These are phyloP conservation scores for Belonocnema kinseyi DNA, from an alignment of 1,140 invertebrate genomes.

Conservation along the genomic window DNA sequence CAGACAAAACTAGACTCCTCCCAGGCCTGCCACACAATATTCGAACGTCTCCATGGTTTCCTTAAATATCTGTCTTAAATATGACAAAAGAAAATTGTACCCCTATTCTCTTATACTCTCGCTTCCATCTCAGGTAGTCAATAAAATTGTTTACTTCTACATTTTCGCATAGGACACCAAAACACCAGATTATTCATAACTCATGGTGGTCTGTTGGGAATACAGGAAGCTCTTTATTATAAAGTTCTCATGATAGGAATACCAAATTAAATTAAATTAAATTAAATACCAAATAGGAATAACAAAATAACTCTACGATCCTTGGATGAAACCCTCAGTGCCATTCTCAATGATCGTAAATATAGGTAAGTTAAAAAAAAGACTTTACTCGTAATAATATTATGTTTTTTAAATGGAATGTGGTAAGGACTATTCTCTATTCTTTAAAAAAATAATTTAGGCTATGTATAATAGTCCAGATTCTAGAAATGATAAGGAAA, in stretches of 20 bases:
- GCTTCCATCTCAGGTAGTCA: too few species aligned
- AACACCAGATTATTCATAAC: constrained; percentile 68
- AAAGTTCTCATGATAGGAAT: constrained; percentile 60
- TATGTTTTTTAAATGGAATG: too few species aligned
- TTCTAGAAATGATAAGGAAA: too few species aligned
- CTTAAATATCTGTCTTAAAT: constrained; percentile 80
- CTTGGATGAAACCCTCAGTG: not conserved
- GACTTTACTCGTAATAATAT: too few species aligned
- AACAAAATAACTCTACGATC: too few species aligned
- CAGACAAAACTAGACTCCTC: too few species aligned
- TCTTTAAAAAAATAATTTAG: too few species aligned
- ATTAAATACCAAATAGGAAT: not conserved
- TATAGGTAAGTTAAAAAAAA: not conserved
- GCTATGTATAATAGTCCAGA: too few species aligned
- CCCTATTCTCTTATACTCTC: too few species aligned
- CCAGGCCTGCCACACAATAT: constrained; percentile 74
- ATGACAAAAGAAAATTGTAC: constrained; percentile 47
- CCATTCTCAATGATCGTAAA: not conserved
- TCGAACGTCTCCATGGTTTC: constrained; percentile 78
- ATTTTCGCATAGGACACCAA: constrained; percentile 38
- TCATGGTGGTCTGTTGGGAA: constrained; percentile 74
- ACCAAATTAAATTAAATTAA: constrained; percentile 73
- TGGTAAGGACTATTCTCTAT: too few species aligned
- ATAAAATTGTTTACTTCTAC: too few species aligned
- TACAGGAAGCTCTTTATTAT: too few species aligned